phyloP scores from a whole-genome alignment of 1,140 invertebrate species.

The Patella vulgata region DNA sequence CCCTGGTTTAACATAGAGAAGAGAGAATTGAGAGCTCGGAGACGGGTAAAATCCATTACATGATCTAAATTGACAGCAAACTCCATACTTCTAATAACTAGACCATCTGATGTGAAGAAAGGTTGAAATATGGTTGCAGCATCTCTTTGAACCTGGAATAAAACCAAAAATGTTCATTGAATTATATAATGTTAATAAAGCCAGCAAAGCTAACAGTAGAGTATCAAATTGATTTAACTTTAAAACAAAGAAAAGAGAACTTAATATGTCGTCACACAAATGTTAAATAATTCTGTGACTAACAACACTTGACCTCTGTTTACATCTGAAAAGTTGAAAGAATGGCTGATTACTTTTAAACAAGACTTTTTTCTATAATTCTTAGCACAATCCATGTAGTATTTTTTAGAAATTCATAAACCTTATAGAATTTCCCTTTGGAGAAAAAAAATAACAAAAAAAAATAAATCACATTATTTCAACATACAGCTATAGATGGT shows the following conservation, averaged over 20 bases:
- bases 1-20: conserved; percentile 99
- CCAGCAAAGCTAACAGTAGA: neutral
- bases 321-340: too few species aligned
- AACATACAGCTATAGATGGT: conserved; percentile 66
- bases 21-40: conserved; percentile 92
- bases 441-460: too few species aligned
- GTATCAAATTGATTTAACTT: neutral
- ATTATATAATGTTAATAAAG: neutral
- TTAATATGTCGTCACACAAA: neutral
- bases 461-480: conserved; percentile 16
- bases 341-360: too few species aligned
- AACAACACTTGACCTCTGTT: too few species aligned
- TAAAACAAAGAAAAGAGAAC: neutral
- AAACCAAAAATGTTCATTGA: neutral
- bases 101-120: conserved; percentile 89
- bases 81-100: conserved; percentile 91
- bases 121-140: conserved; percentile 85
- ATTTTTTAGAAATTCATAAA: too few species aligned
- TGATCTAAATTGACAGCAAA: conserved; percentile 89
- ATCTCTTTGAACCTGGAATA: conserved; percentile 82
- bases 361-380: too few species aligned
- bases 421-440: too few species aligned
- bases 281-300: too few species aligned
- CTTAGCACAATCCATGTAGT: too few species aligned
- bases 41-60: conserved; percentile 98